These are phyloP conservation scores for Cheilinus undulatus DNA, from an alignment of 2,113 vertebrate genomes.

Conservation along the genomic window DNA sequence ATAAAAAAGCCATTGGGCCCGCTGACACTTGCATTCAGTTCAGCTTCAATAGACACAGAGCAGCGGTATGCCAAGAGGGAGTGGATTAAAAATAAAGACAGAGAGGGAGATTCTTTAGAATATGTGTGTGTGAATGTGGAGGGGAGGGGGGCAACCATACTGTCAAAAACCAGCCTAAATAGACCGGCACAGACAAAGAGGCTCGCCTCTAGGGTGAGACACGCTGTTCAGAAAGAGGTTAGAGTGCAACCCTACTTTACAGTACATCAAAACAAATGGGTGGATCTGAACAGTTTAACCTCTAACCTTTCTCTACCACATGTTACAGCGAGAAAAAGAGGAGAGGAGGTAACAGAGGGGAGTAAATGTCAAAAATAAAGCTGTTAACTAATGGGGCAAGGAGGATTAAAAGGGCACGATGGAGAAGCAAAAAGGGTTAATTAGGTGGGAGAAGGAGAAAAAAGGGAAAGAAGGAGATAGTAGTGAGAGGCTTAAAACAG, in stretches of 20 bases:
- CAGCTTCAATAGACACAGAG: conserved; percentile 74
- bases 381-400: not conserved
- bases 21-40: conserved; percentile 77
- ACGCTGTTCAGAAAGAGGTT: conserved; percentile 47
- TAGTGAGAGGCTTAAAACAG: too few species aligned
- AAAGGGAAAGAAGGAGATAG: not conserved
- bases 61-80: conserved; percentile 71
- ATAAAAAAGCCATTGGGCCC: conserved; percentile 65
- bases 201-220: conserved; percentile 53
- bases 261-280: conserved; percentile 43
- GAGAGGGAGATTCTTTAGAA: conserved; percentile 34
- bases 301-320: conserved; percentile 23
- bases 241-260: conserved; percentile 51
- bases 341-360: conserved; percentile 5
- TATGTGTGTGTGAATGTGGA: not conserved
- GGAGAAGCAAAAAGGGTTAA: not conserved
- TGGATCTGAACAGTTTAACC: conserved; percentile 51
- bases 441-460: not conserved
- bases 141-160: conserved; percentile 48
- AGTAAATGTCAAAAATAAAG: not conserved
- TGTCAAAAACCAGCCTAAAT: conserved; percentile 74
- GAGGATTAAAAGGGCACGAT: not conserved
- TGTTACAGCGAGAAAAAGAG: conserved; percentile 9
- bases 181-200: conserved; percentile 64
- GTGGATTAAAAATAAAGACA: conserved; percentile 75